These are phyloP conservation scores for Pseudopipra pipra DNA, from an alignment of 2,113 vertebrate genomes.

Conservation along the genomic window DNA sequence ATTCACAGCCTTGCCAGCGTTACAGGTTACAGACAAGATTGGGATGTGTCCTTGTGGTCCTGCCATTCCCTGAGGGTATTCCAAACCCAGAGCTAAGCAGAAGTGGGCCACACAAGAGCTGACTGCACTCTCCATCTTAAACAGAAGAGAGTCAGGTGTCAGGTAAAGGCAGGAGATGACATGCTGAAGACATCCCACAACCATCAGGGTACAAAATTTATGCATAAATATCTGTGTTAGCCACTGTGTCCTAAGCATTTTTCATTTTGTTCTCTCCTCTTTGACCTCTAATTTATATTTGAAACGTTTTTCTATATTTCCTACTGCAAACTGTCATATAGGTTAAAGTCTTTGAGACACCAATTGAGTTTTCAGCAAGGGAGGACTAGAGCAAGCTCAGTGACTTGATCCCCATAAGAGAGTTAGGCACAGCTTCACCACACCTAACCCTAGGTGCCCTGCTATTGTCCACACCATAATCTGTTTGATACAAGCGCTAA, in stretches of 20 bases:
- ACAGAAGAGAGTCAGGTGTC: neutral
- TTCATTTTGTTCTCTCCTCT: neutral
- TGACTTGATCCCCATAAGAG: fast-evolving
- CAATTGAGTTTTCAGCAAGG: fast-evolving
- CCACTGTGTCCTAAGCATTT: neutral
- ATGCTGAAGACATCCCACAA: neutral
- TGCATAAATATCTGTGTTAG: neutral
- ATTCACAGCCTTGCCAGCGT: neutral
- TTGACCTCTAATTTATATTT: neutral
- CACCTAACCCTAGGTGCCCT: neutral
- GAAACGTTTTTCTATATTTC: neutral
- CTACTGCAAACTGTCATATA: neutral
- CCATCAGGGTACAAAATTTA: neutral
- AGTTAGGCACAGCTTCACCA: neutral
- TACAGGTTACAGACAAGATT: neutral
- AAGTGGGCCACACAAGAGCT: neutral
- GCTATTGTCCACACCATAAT: neutral
- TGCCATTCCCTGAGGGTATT: neutral
- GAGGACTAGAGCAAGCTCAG: neutral
- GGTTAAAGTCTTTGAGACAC: neutral
- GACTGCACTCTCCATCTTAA: neutral
- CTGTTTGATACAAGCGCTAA: neutral
- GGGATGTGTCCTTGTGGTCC: neutral
- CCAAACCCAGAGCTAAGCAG: neutral
- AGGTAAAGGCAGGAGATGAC: neutral